Percentiles rank a stretch among this genome's conserved stretches.
phyloP scores from a whole-genome alignment of 2,797 vertebrate species.

The Halcyon leucocephala region DNA sequence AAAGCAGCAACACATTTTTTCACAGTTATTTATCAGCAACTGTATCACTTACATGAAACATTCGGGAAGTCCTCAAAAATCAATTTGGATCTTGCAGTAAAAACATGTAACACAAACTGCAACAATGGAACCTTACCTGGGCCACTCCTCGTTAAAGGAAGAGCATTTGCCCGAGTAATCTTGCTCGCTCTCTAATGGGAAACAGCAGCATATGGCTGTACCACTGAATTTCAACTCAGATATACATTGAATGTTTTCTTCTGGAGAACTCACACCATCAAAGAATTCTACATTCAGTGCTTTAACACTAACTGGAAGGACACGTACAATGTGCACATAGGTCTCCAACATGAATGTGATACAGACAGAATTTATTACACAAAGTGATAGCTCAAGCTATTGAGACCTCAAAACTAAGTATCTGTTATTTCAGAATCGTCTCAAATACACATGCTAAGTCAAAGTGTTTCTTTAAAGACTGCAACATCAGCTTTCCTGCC shows the following conservation, averaged over 20 bases:
- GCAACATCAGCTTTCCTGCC: not conserved
- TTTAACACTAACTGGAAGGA: not conserved
- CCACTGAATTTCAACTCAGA: not conserved
- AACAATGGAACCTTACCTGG: not conserved
- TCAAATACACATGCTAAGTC: not conserved
- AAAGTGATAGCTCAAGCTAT: not conserved
- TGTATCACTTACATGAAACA: not conserved
- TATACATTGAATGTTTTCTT: not conserved
- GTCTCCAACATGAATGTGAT: not conserved
- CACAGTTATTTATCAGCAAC: not conserved
- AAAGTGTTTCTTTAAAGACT: not conserved
- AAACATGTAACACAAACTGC: not conserved
- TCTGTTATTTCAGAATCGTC: not conserved
- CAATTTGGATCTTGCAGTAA: not conserved
- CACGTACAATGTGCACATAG: fast-evolving
- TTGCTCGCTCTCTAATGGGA: not conserved
- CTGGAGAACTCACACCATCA: not conserved
- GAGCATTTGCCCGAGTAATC: not conserved
- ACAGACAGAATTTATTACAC: not conserved
- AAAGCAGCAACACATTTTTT: not conserved
- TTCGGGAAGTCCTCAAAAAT: not conserved
- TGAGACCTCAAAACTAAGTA: not conserved
- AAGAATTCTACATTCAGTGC: not conserved
- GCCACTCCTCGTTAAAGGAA: not conserved
- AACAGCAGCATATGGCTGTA: not conserved